Conservation (phyloP, 2,113 vertebrate genomes). For the Neolamprologus tretocephalus region DNA sequence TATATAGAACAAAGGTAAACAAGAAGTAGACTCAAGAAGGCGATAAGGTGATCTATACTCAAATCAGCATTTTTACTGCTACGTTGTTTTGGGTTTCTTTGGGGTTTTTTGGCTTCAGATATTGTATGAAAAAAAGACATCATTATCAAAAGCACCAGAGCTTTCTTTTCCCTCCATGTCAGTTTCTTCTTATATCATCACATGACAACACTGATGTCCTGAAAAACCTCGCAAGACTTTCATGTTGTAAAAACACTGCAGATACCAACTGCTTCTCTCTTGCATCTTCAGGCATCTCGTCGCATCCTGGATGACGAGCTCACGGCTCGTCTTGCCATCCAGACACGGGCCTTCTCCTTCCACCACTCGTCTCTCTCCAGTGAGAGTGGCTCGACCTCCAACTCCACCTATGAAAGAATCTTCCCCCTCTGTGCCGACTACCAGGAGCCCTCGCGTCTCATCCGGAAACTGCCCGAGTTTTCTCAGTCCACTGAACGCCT, state of each 20-base stretch:
- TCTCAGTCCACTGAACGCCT: slow-evolving; percentile 75
- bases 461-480: slow-evolving; percentile 87
- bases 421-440: slow-evolving; percentile 91
- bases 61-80: not conserved
- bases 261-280: not conserved
- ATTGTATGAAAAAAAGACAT: not conserved
- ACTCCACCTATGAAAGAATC: slow-evolving; percentile 90
- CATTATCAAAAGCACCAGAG: not conserved
- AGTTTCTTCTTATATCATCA: not conserved
- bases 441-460: slow-evolving; percentile 88
- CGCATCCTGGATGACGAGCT: slow-evolving; percentile 92
- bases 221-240: not conserved
- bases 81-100: not conserved
- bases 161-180: not conserved
- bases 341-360: slow-evolving; percentile 85
- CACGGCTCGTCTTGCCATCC: slow-evolving; percentile 86
- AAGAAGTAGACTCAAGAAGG: not conserved
- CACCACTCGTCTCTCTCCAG: slow-evolving; percentile 83
- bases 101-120: fast-evolving
- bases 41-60: not conserved
- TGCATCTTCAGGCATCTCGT: slow-evolving; percentile 77
- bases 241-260: fast-evolving
- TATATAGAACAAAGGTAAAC: not conserved
- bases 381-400: slow-evolving; percentile 82
- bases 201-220: not conserved